Evolutionary conservation across 2,888 invertebrate genomes (phyloP).

Genomic region (Bellardia pandia): DNA sequence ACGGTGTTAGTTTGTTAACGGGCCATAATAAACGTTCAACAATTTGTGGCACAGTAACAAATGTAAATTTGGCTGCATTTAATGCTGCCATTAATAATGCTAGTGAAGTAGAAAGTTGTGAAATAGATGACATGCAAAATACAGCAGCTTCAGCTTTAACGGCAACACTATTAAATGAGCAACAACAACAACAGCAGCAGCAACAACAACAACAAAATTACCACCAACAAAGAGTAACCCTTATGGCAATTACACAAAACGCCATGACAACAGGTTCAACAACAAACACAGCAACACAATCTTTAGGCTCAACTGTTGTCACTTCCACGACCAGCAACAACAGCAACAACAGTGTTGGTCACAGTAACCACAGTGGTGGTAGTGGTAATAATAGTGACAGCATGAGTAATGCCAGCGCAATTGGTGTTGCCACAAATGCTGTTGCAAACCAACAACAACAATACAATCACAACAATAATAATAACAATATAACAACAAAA

Average conservation of each 20-base stretch:
- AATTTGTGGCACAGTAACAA: constrained; percentile 62
- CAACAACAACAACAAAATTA: constrained; percentile 56
- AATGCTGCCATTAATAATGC: constrained; percentile 54
- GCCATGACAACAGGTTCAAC: constrained; percentile 71
- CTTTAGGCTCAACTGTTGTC: constrained; percentile 72
- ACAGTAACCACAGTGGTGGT: constrained; percentile 49
- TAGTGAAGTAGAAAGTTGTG: constrained; percentile 74
- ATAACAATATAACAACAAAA: constrained; percentile 65
- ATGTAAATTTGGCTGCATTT: constrained; percentile 44
- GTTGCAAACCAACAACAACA: constrained; percentile 15
- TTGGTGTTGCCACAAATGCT: constrained; percentile 56
- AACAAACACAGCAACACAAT: constrained; percentile 69
- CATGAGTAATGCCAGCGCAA: constrained; percentile 71
- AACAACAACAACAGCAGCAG: constrained; percentile 38
- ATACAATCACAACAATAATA: constrained; percentile 40
- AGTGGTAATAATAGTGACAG: constrained; percentile 62
- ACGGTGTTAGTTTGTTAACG: constrained; percentile 30
- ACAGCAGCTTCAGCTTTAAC: constrained; percentile 59
- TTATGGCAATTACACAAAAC: constrained; percentile 71
- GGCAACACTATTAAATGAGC: constrained; percentile 55
- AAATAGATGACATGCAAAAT: constrained; percentile 72
- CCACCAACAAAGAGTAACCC: constrained; percentile 68
- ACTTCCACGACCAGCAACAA: constrained; percentile 48
- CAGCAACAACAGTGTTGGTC: constrained; percentile 56
- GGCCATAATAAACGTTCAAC: constrained; percentile 23